Evolutionary conservation across 2,888 invertebrate species (phyloP), one percentile per base, ranked within the genome.

Genomic region (Muscina levida): DNA sequence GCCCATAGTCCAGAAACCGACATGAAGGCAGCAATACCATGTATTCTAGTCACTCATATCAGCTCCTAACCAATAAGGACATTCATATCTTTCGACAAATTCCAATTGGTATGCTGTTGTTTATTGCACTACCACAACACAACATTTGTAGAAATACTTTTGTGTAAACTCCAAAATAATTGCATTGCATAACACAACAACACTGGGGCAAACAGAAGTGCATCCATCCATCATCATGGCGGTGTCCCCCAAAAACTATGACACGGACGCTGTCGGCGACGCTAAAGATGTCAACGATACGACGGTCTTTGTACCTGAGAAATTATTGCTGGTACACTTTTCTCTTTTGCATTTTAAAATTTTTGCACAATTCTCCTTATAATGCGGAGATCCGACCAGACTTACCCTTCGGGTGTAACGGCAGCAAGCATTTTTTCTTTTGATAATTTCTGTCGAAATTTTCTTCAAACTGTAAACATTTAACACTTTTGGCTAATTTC

Each of bases 121-220:
- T n/a, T n/a, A n/a, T n/a, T n/a, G n/a, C n/a, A n/a, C n/a, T n/a
- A n/a, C n/a, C n/a, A n/a, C n/a, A n/a, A n/a, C n/a, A 31, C 59
- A 78, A 72, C 31, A 37, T n/a, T 26, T 22, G 37, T 13, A 19
- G 22, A n/a, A 17, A 22, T 42, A n/a, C 65, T n/a, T 26, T 44
- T 42, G 8, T 71, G 62, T 31, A 13, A 59, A 72, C 71, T 74
- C 71, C 46, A 37, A 48, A 67, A 74, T 51, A 11, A 44, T 17
- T 10, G 26, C 66, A 75, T 81, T 81, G 74, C 81, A 81, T 81
- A 81, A 81, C 81, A 44, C 31, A 26, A 22, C 24, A 53, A 11
- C 22, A 51, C 4, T 46, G 6, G 44, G 48, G 11, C 15, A 26
- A 26, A 59, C 2, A 53, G 17, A 17, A 62, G 56, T 59, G 57